Percentiles rank a stretch among this genome's conserved stretches.
phyloP scores from a whole-genome alignment of 2,888 invertebrate genomes.

The Caenorhabditis parvicauda region DNA sequence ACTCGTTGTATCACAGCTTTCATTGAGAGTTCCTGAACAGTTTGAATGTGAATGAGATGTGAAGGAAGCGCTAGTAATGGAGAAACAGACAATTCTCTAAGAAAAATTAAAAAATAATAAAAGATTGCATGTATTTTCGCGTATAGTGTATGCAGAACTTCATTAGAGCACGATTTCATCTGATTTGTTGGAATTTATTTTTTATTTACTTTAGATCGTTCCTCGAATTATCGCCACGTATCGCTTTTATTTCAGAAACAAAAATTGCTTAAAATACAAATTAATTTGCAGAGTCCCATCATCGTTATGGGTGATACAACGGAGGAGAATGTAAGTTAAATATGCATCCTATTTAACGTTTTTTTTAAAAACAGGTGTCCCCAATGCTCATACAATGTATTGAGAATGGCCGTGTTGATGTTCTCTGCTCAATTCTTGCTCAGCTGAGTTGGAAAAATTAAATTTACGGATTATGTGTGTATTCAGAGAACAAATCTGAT shows the following conservation, averaged over 20 bases:
- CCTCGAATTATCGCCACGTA: too few species aligned
- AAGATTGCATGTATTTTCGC: neutral
- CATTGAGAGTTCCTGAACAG: conserved; percentile 37
- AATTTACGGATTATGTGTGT: neutral
- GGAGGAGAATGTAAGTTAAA: conserved; percentile 6
- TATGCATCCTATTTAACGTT: neutral
- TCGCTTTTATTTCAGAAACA: too few species aligned
- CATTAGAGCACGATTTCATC: too few species aligned
- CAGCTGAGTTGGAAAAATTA: conserved; percentile 33
- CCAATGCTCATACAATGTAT: conserved; percentile 41
- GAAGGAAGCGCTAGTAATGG: too few species aligned
- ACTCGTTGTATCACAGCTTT: conserved; percentile 59
- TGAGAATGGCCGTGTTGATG: conserved; percentile 50
- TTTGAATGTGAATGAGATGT: neutral
- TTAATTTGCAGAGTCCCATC: neutral
- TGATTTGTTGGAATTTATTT: too few species aligned
- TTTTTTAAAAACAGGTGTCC: conserved; percentile 10
- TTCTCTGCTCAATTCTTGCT: conserved; percentile 47
- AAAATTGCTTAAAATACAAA: neutral
- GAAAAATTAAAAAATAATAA: neutral
- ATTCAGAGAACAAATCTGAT: conserved; percentile 38
- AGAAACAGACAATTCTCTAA: too few species aligned
- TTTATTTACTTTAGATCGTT: too few species aligned
- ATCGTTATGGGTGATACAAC: conserved; percentile 21
- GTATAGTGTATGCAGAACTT: too few species aligned